A percentile compares a stretch with the other conserved stretches of the same genome.
phyloP scores from a whole-genome alignment of 2,797 vertebrate species.

The Siniperca scherzeri region DNA sequence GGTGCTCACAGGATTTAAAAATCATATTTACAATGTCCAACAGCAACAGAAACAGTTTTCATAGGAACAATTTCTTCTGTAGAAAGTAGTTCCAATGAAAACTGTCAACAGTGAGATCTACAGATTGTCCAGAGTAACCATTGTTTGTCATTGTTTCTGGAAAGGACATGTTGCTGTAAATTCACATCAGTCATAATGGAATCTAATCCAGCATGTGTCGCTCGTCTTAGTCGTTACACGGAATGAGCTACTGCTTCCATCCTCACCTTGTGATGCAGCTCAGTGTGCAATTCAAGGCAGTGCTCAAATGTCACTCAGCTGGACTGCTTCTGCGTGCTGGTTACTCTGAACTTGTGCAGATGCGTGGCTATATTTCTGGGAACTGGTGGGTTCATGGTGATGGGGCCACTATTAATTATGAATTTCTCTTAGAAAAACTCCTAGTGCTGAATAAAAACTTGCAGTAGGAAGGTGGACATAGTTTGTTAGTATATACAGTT shows the following conservation, averaged over 20 bases:
- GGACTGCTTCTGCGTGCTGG: constrained; percentile 15
- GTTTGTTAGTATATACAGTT: neutral
- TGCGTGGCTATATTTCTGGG: constrained; percentile 9
- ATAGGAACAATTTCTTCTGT: neutral
- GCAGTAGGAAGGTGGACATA: neutral
- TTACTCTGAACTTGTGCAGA: constrained; percentile 23
- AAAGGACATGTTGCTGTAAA: too few relatives aligned
- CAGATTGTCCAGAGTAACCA: neutral
- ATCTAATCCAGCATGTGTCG: constrained; percentile 5
- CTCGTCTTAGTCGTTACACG: neutral
- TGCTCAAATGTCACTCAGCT: constrained; percentile 24
- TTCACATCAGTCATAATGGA: neutral
- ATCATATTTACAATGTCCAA: neutral
- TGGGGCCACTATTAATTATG: constrained; percentile 16
- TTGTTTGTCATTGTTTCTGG: neutral
- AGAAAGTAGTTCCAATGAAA: neutral
- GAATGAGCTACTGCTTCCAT: constrained; percentile 5
- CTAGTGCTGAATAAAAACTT: neutral
- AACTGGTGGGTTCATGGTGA: constrained; percentile 12
- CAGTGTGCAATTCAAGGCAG: constrained; percentile 3
- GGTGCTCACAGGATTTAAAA: constrained; percentile 1
- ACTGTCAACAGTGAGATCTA: neutral
- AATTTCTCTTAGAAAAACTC: constrained; percentile 7
- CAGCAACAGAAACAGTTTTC: neutral
- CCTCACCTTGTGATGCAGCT: constrained; percentile 11